Evolutionary conservation across 1,140 invertebrate species (phyloP), one percentile per base, ranked within the genome.

Genomic region (Aphaenogaster rudis): DNA sequence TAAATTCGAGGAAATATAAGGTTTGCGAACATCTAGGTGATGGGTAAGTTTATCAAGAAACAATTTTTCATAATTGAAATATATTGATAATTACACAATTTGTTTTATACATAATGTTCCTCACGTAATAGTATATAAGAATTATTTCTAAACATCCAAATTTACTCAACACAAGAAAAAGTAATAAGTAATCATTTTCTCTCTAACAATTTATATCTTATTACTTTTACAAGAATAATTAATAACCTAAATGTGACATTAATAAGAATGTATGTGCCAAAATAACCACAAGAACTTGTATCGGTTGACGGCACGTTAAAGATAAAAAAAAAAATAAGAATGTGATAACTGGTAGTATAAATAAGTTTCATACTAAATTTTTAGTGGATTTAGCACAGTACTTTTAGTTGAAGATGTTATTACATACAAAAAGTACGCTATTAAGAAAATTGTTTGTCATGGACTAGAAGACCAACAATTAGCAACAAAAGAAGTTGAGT

Each of bases 381-480:
- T 86, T 93, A 98, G 98, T 39, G 98, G 98, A 28, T 98, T 98
- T 92, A 98, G 98, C 93, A 97, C 97, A 84, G 97, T 99, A 78
- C 97, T 97, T 91, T 95, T 98, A 86, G 97, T 98, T 3, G 97
- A 98, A 94, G 97, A 98, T 95, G 90, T 95, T n/a, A 82, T 95
- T n/a, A 97, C 96, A 11, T 97, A 97, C 89, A 97, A 97, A 87
- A 96, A 96, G 80, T 98, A 97, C 96, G 98, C 98, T 13, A 94
- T 98, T 54, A 99, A 99, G 95, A 96, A 97, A 92, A 98, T 98
- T 63, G 96, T 96, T 61, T 98, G 98, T 93, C 98, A 98, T 94
- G 97, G 97, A 76, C 95, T 97, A 86, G 97, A 98, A 86, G 98
- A 99, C 93, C 97, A 98, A 92, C 96, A 96, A 91, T 94, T 96